Evolutionary conservation across 2,888 invertebrate species (phyloP).

Genomic region (Pteria penguin): DNA sequence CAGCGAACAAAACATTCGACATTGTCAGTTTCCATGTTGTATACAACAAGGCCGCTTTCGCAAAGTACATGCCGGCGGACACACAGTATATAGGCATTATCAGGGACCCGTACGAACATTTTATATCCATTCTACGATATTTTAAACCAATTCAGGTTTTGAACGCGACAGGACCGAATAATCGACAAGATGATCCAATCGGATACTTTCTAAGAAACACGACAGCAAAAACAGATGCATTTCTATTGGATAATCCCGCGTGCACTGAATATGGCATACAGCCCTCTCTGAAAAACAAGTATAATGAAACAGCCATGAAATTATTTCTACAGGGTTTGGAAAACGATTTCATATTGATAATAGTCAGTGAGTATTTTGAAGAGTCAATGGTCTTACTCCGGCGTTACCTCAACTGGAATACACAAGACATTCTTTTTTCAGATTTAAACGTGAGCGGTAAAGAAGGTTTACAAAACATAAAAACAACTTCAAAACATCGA

Average conservation of each 20-base stretch:
- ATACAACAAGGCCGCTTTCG: constrained; percentile 50
- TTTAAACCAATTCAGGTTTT: constrained; percentile 28
- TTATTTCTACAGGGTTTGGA: neutral
- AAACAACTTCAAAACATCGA: neutral
- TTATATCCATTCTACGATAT: constrained; percentile 55
- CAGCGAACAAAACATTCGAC: constrained; percentile 52
- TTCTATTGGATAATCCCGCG: neutral
- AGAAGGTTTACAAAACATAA: neutral
- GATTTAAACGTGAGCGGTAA: neutral
- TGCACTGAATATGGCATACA: neutral
- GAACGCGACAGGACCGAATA: neutral
- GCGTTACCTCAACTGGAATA: neutral
- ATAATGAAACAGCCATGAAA: neutral
- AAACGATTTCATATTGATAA: neutral
- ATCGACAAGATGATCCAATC: neutral
- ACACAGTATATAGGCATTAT: constrained; percentile 59
- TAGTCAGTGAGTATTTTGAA: neutral
- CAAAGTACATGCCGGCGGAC: constrained; percentile 49
- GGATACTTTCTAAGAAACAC: neutral
- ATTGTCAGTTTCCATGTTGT: constrained; percentile 65
- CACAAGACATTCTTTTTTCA: neutral
- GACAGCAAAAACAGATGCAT: neutral
- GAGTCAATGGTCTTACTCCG: neutral
- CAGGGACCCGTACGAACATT: constrained; percentile 58
- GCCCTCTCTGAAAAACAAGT: neutral